phyloP scores from a whole-genome alignment of 2,113 vertebrate genomes.

The Entosphenus tridentatus region DNA sequence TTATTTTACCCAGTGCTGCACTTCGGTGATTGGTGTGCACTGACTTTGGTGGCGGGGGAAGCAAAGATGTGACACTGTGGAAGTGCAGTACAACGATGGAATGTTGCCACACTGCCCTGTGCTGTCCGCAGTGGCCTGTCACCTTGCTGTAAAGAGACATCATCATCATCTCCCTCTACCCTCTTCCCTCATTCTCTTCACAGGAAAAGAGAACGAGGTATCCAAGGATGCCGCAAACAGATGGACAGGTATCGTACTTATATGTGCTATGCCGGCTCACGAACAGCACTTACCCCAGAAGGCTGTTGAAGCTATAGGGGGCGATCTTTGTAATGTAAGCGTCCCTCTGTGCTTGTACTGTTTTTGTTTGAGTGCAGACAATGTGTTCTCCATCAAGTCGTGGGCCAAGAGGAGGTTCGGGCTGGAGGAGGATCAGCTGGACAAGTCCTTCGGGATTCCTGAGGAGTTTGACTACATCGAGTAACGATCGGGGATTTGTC shows the following conservation, averaged over 20 bases:
- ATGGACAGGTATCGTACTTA: conserved; percentile 57
- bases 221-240: conserved; percentile 75
- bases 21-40: no score
- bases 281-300: no score
- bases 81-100: no score
- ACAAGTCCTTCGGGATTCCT: conserved; percentile 87
- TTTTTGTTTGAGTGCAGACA: conserved; percentile 39
- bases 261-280: background rate
- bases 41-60: no score
- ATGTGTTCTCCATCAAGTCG: conserved; percentile 76
- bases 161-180: background rate
- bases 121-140: background rate
- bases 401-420: conserved; percentile 93
- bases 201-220: conserved; percentile 48
- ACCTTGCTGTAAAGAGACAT: background rate
- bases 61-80: no score
- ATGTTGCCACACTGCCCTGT: no score
- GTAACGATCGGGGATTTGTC: conserved; percentile 17
- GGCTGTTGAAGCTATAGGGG: background rate
- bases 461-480: conserved; percentile 93
- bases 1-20: no score
- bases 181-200: background rate
- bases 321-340: background rate
- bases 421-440: conserved; percentile 57
- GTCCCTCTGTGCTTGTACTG: background rate